Evolutionary conservation across 2,888 invertebrate genomes (phyloP), one percentile per base, ranked within the genome.

Genomic region (Diaprepes abbreviatus): DNA sequence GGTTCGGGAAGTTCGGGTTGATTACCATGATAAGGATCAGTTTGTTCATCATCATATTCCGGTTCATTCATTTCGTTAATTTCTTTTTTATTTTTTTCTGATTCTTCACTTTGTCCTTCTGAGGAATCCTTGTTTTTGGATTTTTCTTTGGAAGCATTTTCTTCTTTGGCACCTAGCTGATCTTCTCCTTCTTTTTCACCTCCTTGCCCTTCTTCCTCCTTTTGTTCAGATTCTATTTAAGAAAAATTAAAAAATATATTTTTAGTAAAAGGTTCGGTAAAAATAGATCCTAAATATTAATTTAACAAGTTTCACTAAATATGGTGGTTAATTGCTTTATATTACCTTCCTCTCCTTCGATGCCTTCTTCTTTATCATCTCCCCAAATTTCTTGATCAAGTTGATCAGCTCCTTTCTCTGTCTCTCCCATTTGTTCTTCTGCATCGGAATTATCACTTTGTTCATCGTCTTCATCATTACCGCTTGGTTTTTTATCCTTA

Each of bases 391-490:
- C 90, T 80, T 93, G 90, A 77, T 93, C 93, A 14, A 93, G 80
- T 73, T 92, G 91, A 70, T 96, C 94, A 1, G 93, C 92, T n/a
- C 90, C 92, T 78, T 92, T 91, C 72, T 93, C 95, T 0, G 94
- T 94, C 66, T 98, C 96, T 17, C 97, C 98, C 95, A 98, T 97
- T 87, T 98, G 93, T 81, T 98, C 97, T 74, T 98, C 97, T 1
- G 93, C 86, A 75, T 98, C 93, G 16, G 94, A 92, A 71, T 93
- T 89, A 10, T 92, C 88, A 12, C 88, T 86, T 0, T 58, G 48
- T 24, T 86, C 84, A 10, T 92, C 87, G 0, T 89, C 86, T 0
- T 89, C 89, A 17, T 91, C 88, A 79, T 97, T 92, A 73, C 85
- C 59, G n/a, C 40, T 38, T 14, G 58, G 58, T 55, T 70, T 67